Evolutionary conservation across 2,888 invertebrate species (phyloP).

Genomic region (Epinotia demarniana): DNA sequence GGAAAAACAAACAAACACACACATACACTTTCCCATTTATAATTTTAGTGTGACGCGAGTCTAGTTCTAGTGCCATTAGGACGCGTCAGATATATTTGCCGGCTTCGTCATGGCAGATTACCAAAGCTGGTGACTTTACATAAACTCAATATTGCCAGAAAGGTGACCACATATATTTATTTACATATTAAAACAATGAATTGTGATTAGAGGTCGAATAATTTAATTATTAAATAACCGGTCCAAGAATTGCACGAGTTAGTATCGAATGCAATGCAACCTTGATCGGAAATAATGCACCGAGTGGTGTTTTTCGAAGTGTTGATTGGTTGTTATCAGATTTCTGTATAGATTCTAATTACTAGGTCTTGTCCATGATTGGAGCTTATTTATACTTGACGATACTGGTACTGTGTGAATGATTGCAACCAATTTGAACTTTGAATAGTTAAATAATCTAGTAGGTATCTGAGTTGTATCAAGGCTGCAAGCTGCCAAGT

Average conservation of each 20-base stretch:
- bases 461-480: not conserved
- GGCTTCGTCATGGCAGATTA: no score
- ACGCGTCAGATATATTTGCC: no score
- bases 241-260: not conserved
- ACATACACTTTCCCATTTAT: no score
- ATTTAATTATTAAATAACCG: not conserved
- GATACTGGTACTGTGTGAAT: not conserved
- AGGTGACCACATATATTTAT: no score
- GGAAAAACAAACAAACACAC: no score
- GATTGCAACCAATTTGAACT: not conserved
- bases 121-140: no score
- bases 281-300: conserved; percentile 27
- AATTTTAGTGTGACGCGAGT: no score
- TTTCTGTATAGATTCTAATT: conserved; percentile 30
- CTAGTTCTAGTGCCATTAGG: no score
- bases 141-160: no score
- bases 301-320: not conserved
- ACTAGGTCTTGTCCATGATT: conserved; percentile 11
- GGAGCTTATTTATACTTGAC: conserved; percentile 7
- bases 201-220: not conserved
- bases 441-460: not conserved
- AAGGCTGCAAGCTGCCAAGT: conserved; percentile 5
- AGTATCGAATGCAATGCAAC: not conserved
- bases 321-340: conserved; percentile 19
- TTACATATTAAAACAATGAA: no score